A percentile compares a stretch with the other conserved stretches of the same genome.
Conservation (phyloP, 2,888 invertebrate genomes). For the Sepioteuthis lessoniana region DNA sequence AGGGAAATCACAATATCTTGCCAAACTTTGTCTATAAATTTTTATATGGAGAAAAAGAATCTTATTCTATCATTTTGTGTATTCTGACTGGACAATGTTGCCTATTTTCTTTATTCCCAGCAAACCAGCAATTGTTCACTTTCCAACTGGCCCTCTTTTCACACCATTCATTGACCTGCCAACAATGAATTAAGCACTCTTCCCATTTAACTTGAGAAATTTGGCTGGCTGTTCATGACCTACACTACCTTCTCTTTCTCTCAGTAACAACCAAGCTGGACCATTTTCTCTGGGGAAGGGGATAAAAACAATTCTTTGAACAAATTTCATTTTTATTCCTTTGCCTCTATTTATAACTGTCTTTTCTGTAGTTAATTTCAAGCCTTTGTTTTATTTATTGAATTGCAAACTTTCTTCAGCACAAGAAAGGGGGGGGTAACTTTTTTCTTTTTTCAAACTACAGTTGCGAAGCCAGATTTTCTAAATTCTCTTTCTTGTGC, state of each 20-base stretch:
- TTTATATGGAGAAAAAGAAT: conserved; percentile 25
- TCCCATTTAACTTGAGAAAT: not conserved
- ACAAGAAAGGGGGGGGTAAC: not conserved
- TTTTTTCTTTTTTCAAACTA: not conserved
- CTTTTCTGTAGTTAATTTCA: not conserved
- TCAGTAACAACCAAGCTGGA: not conserved
- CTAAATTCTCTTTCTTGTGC: not conserved
- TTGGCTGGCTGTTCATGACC: conserved; percentile 33
- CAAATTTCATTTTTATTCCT: not conserved
- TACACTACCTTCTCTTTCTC: too few relatives aligned
- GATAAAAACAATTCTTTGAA: not conserved
- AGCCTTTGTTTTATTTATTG: not conserved
- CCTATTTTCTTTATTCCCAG: not conserved
- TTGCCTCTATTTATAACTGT: not conserved
- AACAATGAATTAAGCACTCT: not conserved
- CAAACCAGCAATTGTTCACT: not conserved
- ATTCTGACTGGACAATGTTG: not conserved
- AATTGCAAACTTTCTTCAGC: not conserved
- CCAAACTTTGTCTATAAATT: conserved; percentile 33
- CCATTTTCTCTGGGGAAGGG: not conserved
- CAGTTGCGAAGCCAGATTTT: not conserved
- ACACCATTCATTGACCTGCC: not conserved
- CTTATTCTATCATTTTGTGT: not conserved
- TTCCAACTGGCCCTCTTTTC: not conserved
- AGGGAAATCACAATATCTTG: conserved; percentile 33